Conservation (phyloP, 2,797 vertebrate genomes). For the Moxostoma hubbsi region DNA sequence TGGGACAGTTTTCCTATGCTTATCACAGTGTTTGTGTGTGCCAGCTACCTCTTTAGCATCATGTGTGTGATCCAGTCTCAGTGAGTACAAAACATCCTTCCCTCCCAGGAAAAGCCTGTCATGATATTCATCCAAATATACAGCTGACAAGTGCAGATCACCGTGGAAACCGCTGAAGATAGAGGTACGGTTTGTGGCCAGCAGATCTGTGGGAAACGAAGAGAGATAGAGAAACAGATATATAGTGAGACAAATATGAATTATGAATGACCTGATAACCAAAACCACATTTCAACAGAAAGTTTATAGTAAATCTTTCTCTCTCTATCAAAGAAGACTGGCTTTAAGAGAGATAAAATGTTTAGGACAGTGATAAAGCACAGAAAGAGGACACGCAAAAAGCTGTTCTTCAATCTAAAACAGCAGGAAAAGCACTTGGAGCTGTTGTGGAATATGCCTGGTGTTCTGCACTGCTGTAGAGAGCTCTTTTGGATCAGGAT, state of each 20-base stretch:
- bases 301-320: conserved; percentile 45
- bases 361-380: background rate
- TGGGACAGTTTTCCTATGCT: background rate
- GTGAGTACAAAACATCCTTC: conserved; percentile 88
- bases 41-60: conserved; percentile 59
- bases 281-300: conserved; percentile 26
- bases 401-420: conserved; percentile 7
- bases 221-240: background rate
- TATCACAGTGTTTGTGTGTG: conserved; percentile 19
- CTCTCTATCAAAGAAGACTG: conserved; percentile 34
- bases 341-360: background rate
- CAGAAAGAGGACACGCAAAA: background rate
- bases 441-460: background rate
- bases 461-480: background rate
- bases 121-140: conserved; percentile 91
- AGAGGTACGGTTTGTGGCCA: conserved; percentile 85
- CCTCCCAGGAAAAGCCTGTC: conserved; percentile 92
- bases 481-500: background rate
- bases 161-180: conserved; percentile 85
- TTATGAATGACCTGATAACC: conserved; percentile 11
- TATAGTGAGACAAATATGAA: background rate
- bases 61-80: conserved; percentile 77
- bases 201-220: conserved; percentile 75
- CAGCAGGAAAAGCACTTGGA: background rate
- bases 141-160: conserved; percentile 79